Evolutionary conservation across 2,888 invertebrate genomes (phyloP).

Genomic region (Metellina segmentata): DNA sequence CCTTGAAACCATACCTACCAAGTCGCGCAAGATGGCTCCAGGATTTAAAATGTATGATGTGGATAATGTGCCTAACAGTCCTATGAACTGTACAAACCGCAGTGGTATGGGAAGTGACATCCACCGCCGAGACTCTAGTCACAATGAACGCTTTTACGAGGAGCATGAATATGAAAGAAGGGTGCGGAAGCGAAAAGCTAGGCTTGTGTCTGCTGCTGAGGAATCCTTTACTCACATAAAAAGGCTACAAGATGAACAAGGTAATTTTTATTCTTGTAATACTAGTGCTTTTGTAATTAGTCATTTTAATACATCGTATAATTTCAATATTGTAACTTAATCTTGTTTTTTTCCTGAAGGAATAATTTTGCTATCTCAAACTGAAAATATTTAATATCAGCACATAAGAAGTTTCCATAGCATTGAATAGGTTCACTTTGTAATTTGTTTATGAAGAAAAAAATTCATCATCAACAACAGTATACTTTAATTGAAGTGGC

Average conservation of each 20-base stretch:
- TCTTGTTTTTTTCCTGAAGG: too few relatives aligned
- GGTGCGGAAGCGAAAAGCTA: slow-evolving; percentile 93
- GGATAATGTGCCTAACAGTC: slow-evolving; percentile 84
- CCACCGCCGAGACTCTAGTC: slow-evolving; percentile 92
- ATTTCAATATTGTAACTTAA: too few relatives aligned
- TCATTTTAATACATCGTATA: too few relatives aligned
- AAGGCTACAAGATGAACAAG: slow-evolving; percentile 85
- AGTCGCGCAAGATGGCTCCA: slow-evolving; percentile 59
- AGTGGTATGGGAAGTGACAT: slow-evolving; percentile 88
- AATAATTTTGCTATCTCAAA: too few relatives aligned
- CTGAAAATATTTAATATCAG: too few relatives aligned
- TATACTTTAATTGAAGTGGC: too few relatives aligned
- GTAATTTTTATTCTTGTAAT: slow-evolving; percentile 79
- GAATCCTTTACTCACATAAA: slow-evolving; percentile 99
- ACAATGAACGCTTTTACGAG: slow-evolving; percentile 98
- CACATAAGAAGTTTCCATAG: too few relatives aligned
- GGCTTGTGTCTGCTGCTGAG: slow-evolving; percentile 95
- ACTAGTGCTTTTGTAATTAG: too few relatives aligned
- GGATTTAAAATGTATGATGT: slow-evolving; percentile 98
- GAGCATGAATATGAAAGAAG: slow-evolving; percentile 97
- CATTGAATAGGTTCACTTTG: too few relatives aligned
- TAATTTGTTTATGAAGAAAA: too few relatives aligned
- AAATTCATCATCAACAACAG: too few relatives aligned
- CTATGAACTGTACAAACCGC: slow-evolving; percentile 83
- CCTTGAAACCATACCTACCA: slow-evolving; percentile 90